These are phyloP conservation scores for Protodeltote pygarga DNA, from an alignment of 2,888 invertebrate species.

Conservation along the genomic window DNA sequence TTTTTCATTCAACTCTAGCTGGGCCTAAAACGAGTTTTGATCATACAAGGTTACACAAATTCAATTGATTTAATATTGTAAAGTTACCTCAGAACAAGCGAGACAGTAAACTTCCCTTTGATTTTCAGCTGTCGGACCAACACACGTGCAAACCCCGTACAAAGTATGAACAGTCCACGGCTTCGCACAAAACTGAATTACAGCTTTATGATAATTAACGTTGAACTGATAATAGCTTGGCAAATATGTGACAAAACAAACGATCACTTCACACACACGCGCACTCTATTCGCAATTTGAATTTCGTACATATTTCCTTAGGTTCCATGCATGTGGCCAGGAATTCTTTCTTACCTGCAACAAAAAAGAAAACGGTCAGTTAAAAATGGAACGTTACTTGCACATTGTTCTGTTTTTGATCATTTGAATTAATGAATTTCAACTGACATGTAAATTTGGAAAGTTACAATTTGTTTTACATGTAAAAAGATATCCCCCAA, in stretches of 20 bases:
- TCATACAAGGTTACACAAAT: slow-evolving; percentile 20
- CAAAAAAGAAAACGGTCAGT: slow-evolving; percentile 62
- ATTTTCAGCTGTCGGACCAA: slow-evolving; percentile 76
- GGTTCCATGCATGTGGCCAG: slow-evolving; percentile 45
- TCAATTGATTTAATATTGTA: slow-evolving; percentile 33
- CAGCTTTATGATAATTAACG: slow-evolving; percentile 73
- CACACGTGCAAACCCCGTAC: slow-evolving; percentile 63
- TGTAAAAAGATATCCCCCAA: too few species aligned
- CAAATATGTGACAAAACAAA: slow-evolving; percentile 72
- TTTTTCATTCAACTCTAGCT: slow-evolving; percentile 8
- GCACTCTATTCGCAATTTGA: slow-evolving; percentile 62
- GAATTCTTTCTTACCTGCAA: slow-evolving; percentile 78
- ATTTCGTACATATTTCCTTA: slow-evolving; percentile 67
- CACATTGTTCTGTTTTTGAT: slow-evolving; percentile 36
- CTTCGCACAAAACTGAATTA: slow-evolving; percentile 72
- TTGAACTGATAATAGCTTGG: slow-evolving; percentile 75
- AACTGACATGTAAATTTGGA: slow-evolving; percentile 3
- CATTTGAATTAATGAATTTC: slow-evolving; percentile 20
- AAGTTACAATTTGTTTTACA: slow-evolving; percentile 4
- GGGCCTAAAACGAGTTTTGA: slow-evolving; percentile 27
- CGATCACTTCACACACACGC: slow-evolving; percentile 67
- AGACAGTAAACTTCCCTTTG: slow-evolving; percentile 62
- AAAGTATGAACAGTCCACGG: slow-evolving; percentile 47
- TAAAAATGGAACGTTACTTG: slow-evolving; percentile 30
- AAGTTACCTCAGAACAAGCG: slow-evolving; percentile 41